phyloP scores from a whole-genome alignment of 2,113 vertebrate genomes.

The Nestor notabilis region DNA sequence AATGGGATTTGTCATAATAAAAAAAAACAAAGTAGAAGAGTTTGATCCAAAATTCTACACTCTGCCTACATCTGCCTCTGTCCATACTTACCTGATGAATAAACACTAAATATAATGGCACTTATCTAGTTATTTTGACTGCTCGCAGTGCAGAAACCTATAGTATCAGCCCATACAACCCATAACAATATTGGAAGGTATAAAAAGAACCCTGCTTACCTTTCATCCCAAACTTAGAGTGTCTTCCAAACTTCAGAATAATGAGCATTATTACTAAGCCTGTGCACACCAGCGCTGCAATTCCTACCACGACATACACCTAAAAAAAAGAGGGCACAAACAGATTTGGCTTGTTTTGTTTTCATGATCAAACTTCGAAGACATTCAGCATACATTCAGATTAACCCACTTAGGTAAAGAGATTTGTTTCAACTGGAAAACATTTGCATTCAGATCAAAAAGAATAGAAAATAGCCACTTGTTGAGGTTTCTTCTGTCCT shows the following conservation, averaged over 20 bases:
- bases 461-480: background rate
- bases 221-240: slow-evolving; percentile 99
- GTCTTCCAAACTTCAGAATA: slow-evolving; percentile 95
- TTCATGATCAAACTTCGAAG: background rate
- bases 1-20: background rate
- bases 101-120: background rate
- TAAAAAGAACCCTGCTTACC: slow-evolving; percentile 81
- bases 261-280: slow-evolving; percentile 93
- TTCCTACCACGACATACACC: slow-evolving; percentile 97
- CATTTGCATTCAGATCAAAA: background rate
- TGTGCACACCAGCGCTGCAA: slow-evolving; percentile 91
- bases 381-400: background rate
- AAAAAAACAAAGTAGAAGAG: background rate
- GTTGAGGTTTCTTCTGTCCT: background rate
- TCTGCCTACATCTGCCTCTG: background rate
- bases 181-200: background rate
- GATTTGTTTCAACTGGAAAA: background rate
- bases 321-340: slow-evolving; percentile 43
- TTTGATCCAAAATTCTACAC: background rate
- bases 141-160: background rate
- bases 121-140: background rate
- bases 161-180: background rate
- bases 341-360: background rate
- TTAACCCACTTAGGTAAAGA: background rate
- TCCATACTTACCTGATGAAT: background rate